Evolutionary conservation across 2,888 invertebrate genomes (phyloP), one percentile per base, ranked within the genome.

Genomic region (Drosophila pegasa): DNA sequence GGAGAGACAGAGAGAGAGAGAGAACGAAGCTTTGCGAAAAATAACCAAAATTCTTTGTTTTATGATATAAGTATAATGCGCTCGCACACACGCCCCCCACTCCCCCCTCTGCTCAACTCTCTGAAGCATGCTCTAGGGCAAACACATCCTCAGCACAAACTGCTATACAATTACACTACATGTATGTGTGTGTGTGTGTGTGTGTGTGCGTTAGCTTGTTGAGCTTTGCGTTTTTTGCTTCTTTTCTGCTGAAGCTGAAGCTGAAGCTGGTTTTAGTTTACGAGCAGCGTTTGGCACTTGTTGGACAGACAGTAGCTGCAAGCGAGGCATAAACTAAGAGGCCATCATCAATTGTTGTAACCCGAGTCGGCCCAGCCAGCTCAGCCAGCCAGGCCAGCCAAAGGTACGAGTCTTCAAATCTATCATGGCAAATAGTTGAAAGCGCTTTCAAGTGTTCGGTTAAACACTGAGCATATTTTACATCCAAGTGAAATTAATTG

Each of bases 31-130:
- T 68, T 55, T 52, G 52, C 73, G 35, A 62, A 56, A 77, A 70
- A 75, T 65, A 60, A 59, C 48, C 68, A 31, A 65, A 65, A 73
- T 69, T 69, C 69, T 69, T 75, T 77, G 78, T 77, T 59, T 69
- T 69, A 69, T 76, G 63, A 58, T 60, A 73, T 62, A 56, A 64
- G 60, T 59, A 57, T 43, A 59, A 59, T 62, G 70, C 65, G 58
- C 69, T 71, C 45, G 33, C 25, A 14, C 29, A 5, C 47, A 1
- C 18, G 2, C 47, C 14, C 31, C 27, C 3, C 16, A 1, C 25
- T 16, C n/a, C 2, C 8, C 6, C 40, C 12, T 10, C 38, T 18
- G 50, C 67, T 67, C 47, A 20, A 3, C 37, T 35, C 31, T 29
- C 8, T 47, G 43, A 16, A 14, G 43, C 45, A 38, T 35, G 47